Base-by-base conservation (phyloP, 1,140 invertebrate species). In the Coptotermes formosanus region DNA sequence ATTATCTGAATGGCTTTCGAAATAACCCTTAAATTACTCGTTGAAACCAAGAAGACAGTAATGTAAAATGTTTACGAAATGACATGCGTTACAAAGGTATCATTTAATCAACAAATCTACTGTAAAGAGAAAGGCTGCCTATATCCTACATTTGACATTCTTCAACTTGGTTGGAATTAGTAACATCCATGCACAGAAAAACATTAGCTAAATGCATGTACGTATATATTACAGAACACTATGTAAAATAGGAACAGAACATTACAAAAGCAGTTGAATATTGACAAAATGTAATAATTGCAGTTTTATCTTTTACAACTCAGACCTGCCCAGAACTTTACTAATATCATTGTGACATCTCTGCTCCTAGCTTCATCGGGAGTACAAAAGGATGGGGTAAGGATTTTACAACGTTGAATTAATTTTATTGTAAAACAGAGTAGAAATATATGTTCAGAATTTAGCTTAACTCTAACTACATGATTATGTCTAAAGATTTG, bases 291-390 rank as follows among this genome's bases (percentile, higher is more conserved):
- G n/a, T 14, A 75, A 1, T 75, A 55, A 55, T 1, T 55, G 19
- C 14, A 19, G 21, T 55, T 12, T 48, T 48, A 23, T 21, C 25
- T 75, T 75, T 30, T n/a, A 75, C 64, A 75, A 75, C 7, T 75
- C 64, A 75, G 64, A 75, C 64, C 64, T 75, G 64, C 64, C 64
- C 64, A 75, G 64, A 75, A 75, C 64, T 75, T 75, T 25, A n/a
- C 64, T 75, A 75, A n/a, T 75, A 9, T 75, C n/a, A 30, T 75
- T 30, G 64, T 75, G 64, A 75, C 64, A 25, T 75, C 64, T 75
- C 64, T 9, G 14, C 64, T 75, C 64, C 64, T 75, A 75, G 64
- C 64, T 75, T 75, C n/a, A 25, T 75, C 64, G n/a, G 64, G n/a
- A 30, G n/a, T 3, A 16, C 64, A 75, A 25, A 30, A 14, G 16